These are phyloP conservation scores for Trachelus iudaicus DNA, from an alignment of 2,888 invertebrate species.

Conservation along the genomic window DNA sequence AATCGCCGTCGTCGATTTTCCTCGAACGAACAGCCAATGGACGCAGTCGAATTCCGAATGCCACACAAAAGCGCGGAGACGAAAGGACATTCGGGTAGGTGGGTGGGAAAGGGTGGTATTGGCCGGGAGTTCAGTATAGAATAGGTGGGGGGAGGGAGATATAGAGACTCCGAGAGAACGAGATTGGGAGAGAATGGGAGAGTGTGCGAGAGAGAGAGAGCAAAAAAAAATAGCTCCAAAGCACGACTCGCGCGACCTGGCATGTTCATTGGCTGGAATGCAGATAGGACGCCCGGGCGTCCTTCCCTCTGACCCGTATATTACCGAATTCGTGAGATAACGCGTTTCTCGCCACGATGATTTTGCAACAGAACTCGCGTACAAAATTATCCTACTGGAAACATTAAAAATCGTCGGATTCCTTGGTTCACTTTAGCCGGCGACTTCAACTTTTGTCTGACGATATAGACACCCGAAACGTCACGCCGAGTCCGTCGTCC, in stretches of 20 bases:
- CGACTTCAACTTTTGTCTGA: background rate
- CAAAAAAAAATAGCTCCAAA: constrained; percentile 12
- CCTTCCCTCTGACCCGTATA: background rate
- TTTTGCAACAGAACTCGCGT: background rate
- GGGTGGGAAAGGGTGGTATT: background rate
- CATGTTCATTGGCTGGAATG: constrained; percentile 56
- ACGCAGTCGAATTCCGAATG: background rate
- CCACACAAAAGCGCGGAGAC: background rate
- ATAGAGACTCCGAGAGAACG: constrained; percentile 18
- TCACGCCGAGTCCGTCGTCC: background rate
- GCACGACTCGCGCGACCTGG: constrained; percentile 33
- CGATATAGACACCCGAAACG: background rate
- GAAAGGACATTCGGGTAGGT: background rate
- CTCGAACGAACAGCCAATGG: background rate
- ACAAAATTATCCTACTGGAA: background rate
- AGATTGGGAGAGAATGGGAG: background rate
- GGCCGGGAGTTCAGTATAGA: background rate
- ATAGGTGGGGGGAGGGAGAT: constrained; percentile 2
- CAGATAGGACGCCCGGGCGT: constrained; percentile 36
- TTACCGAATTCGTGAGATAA: constrained; percentile 2
- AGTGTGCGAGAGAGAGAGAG: background rate
- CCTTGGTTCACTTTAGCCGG: background rate
- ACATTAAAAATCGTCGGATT: background rate
- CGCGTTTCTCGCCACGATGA: background rate
- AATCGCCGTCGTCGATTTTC: background rate